Conservation (phyloP, 2,888 invertebrate genomes). For the Aphrophora alni region DNA sequence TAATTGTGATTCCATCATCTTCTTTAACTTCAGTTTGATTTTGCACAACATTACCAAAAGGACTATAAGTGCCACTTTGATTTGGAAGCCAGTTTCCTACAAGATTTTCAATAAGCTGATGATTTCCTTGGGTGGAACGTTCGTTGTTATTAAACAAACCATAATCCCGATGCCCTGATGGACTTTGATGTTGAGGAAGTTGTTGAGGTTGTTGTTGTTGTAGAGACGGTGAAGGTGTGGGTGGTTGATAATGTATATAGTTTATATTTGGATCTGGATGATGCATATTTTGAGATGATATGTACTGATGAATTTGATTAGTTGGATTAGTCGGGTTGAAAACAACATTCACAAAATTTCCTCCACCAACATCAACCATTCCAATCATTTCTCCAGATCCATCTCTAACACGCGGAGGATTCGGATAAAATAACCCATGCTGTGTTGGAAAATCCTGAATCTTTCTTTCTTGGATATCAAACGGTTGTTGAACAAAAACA, state of each 20-base stretch:
- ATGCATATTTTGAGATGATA: constrained; percentile 31
- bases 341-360: constrained; percentile 58
- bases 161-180: constrained; percentile 54
- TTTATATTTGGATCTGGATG: constrained; percentile 54
- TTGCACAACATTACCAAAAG: constrained; percentile 62
- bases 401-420: constrained; percentile 21
- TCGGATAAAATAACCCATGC: constrained; percentile 27
- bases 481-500: constrained; percentile 31
- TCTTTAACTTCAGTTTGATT: constrained; percentile 26
- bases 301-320: constrained; percentile 43
- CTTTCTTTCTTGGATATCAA: constrained; percentile 31
- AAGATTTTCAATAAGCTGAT: constrained; percentile 71
- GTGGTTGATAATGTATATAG: constrained; percentile 56
- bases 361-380: constrained; percentile 58
- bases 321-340: constrained; percentile 42
- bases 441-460: constrained; percentile 25
- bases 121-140: constrained; percentile 46
- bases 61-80: constrained; percentile 75
- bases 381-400: constrained; percentile 52
- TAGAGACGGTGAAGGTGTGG: constrained; percentile 48
- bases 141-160: constrained; percentile 54
- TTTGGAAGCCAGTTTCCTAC: constrained; percentile 76
- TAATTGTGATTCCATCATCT: constrained; percentile 17
- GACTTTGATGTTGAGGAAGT: constrained; percentile 21
- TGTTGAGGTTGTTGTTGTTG: constrained; percentile 24